Conservation (phyloP, 2,888 invertebrate genomes). For the Dusona sp. region DNA sequence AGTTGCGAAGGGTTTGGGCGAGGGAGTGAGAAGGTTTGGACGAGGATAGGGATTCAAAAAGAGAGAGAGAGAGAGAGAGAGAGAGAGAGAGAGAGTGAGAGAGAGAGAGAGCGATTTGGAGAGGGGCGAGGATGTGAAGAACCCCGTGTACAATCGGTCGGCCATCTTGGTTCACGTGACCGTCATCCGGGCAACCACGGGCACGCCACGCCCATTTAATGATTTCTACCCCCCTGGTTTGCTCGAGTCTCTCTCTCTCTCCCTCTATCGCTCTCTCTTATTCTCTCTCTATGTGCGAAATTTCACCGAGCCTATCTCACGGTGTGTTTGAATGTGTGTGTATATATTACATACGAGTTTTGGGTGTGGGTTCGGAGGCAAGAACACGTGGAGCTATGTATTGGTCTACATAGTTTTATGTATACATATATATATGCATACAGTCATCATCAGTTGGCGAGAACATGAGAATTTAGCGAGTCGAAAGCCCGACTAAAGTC, state of each 20-base stretch:
- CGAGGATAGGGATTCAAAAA: constrained; percentile 34
- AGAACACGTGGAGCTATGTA: constrained; percentile 38
- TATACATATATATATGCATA: constrained; percentile 68
- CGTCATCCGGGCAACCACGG: constrained; percentile 85
- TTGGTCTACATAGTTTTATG: constrained; percentile 28
- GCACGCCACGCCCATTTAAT: constrained; percentile 85
- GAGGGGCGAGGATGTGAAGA: constrained; percentile 65
- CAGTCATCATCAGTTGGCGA: constrained; percentile 84
- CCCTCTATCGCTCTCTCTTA: constrained; percentile 54
- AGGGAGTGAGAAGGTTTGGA: constrained; percentile 33
- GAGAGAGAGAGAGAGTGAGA: constrained; percentile 40
- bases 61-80: constrained; percentile 38
- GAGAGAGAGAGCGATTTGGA: constrained; percentile 27
- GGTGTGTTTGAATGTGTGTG: constrained; percentile 69
- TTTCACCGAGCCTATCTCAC: constrained; percentile 73
- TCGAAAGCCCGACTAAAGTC: constrained; percentile 60
- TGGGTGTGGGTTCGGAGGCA: constrained; percentile 60
- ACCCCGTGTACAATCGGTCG: constrained; percentile 75
- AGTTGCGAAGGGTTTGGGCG: constrained; percentile 50
- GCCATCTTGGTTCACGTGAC: constrained; percentile 85
- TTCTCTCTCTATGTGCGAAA: constrained; percentile 79
- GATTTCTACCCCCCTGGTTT: constrained; percentile 84
- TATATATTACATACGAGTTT: constrained; percentile 55
- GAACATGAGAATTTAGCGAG: constrained; percentile 65
- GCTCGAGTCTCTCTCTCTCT: constrained; percentile 42